Percentiles rank a stretch among this genome's conserved stretches.
Conservation (phyloP, 2,888 invertebrate genomes). For the Phengaris arion region DNA sequence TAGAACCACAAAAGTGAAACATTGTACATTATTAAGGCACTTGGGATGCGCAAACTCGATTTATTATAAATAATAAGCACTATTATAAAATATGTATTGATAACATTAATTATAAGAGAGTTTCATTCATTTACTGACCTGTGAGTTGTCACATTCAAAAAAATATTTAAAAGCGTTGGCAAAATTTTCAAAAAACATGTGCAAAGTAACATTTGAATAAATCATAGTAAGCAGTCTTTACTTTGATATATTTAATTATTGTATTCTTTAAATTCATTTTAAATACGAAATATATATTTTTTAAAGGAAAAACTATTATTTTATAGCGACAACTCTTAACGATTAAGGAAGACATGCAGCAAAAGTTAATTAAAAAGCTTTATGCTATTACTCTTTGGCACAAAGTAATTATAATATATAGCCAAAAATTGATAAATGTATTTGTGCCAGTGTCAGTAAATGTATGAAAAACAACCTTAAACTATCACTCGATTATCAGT, state of each 20-base stretch:
- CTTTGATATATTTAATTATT: not conserved
- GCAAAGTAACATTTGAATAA: not conserved
- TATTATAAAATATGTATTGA: constrained; percentile 59
- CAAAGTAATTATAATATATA: constrained; percentile 55
- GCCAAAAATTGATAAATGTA: constrained; percentile 54
- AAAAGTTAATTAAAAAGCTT: constrained; percentile 23
- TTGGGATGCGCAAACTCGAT: constrained; percentile 67
- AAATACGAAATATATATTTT: not conserved
- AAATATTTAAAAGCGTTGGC: not conserved
- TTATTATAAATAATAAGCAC: constrained; percentile 70
- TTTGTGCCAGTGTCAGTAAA: constrained; percentile 55
- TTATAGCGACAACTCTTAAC: constrained; percentile 16
- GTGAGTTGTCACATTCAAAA: constrained; percentile 40
- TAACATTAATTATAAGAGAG: constrained; percentile 53
- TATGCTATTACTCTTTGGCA: constrained; percentile 71
- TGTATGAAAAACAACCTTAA: constrained; percentile 57
- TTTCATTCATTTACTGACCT: constrained; percentile 64
- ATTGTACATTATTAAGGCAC: constrained; percentile 78
- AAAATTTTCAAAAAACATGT: not conserved
- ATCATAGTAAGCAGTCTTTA: not conserved
- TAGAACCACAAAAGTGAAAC: constrained; percentile 69
- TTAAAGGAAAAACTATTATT: not conserved
- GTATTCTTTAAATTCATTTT: not conserved
- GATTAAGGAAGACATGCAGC: constrained; percentile 28
- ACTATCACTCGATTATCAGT: constrained; percentile 65